Percentiles rank a stretch among this genome's conserved stretches.
Conservation (phyloP, 2,888 invertebrate species). For the Sisyra terminalis region DNA sequence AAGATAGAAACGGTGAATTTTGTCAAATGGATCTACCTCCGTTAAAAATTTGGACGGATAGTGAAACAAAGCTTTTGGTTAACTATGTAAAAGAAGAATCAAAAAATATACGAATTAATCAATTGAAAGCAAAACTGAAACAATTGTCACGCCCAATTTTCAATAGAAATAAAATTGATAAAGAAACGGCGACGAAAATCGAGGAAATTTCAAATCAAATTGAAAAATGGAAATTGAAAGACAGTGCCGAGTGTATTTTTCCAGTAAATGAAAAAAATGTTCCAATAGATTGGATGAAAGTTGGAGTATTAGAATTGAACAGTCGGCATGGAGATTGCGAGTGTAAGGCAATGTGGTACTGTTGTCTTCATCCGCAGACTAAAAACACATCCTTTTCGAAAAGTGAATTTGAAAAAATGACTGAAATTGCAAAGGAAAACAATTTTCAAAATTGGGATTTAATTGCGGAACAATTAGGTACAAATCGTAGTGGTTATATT, state of each 20-base stretch:
- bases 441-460: slow-evolving; percentile 46
- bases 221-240: slow-evolving; percentile 9
- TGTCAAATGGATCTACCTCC: slow-evolving; percentile 18
- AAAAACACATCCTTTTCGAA: slow-evolving; percentile 38
- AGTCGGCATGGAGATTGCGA: slow-evolving; percentile 42
- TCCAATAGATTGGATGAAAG: slow-evolving; percentile 41
- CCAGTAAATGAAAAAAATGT: slow-evolving; percentile 16
- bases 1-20: slow-evolving; percentile 21
- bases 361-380: slow-evolving; percentile 49
- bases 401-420: slow-evolving; percentile 31
- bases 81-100: slow-evolving; percentile 13
- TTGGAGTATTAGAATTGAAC: slow-evolving; percentile 27
- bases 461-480: slow-evolving; percentile 38
- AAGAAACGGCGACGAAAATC: too few relatives aligned
- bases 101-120: slow-evolving; percentile 9
- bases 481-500: slow-evolving; percentile 46
- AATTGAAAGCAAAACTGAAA: slow-evolving; percentile 18
- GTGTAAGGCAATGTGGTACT: slow-evolving; percentile 53
- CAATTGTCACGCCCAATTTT: slow-evolving; percentile 11
- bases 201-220: not conserved
- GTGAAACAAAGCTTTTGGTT: slow-evolving; percentile 16
- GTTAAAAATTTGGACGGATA: slow-evolving; percentile 21
- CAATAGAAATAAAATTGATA: too few relatives aligned
- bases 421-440: slow-evolving; percentile 23
- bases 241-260: slow-evolving; percentile 9